These are phyloP conservation scores for Physella acuta DNA, from an alignment of 1,140 invertebrate genomes.

Conservation along the genomic window DNA sequence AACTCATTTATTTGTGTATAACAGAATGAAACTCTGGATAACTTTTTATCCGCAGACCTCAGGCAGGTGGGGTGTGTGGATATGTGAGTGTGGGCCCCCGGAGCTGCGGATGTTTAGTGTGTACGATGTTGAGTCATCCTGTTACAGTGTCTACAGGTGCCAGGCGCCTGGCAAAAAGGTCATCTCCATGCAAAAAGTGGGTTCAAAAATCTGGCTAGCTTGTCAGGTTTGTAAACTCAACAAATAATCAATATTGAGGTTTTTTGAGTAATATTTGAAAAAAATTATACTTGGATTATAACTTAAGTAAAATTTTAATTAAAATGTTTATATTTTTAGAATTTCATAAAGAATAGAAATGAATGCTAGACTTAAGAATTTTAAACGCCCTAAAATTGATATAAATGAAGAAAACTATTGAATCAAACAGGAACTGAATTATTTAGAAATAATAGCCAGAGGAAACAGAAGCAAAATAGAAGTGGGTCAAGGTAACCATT, in stretches of 20 bases:
- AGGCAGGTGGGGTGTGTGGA: slow-evolving; percentile 10
- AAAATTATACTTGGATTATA: too few species aligned
- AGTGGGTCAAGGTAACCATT: neutral
- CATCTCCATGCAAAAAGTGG: slow-evolving; percentile 14
- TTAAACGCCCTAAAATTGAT: neutral
- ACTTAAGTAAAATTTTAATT: neutral
- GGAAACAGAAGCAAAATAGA: slow-evolving; percentile 19
- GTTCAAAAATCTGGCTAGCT: slow-evolving; percentile 15
- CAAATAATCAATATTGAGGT: neutral
- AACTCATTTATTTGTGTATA: too few species aligned
- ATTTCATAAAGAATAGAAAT: neutral
- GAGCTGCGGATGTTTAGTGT: slow-evolving; percentile 16
- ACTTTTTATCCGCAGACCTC: neutral
- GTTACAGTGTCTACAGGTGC: neutral
- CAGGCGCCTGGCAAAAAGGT: neutral
- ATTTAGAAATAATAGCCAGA: slow-evolving; percentile 5
- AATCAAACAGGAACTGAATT: neutral
- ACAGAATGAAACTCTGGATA: neutral
- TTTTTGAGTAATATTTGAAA: neutral
- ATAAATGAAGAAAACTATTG: neutral
- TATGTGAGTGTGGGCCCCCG: slow-evolving; percentile 2
- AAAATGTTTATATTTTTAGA: neutral
- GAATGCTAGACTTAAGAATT: neutral
- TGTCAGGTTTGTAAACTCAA: slow-evolving; percentile 5
- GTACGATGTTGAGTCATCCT: slow-evolving; percentile 18